A percentile compares a stretch with the other conserved stretches of the same genome.
phyloP scores from a whole-genome alignment of 2,113 vertebrate genomes.

The Uria aalge region DNA sequence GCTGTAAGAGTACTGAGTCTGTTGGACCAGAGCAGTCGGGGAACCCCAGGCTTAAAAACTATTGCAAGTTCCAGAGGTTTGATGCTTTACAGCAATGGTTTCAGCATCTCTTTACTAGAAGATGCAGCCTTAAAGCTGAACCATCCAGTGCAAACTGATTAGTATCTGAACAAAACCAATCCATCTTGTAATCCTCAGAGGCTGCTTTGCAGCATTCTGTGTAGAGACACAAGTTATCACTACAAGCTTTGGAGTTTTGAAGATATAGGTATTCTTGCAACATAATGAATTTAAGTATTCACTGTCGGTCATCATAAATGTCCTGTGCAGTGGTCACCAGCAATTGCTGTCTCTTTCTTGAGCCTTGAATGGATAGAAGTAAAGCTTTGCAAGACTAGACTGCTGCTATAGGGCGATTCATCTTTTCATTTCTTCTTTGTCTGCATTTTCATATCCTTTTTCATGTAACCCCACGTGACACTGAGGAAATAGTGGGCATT shows the following conservation, averaged over 20 bases:
- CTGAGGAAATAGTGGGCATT: neutral
- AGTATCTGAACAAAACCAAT: neutral
- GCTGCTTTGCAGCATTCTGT: neutral
- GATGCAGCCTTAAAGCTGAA: neutral
- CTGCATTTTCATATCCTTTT: neutral
- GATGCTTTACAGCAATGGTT: neutral
- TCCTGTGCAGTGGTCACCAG: neutral
- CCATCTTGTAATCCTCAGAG: neutral
- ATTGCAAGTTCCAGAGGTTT: neutral
- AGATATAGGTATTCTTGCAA: neutral
- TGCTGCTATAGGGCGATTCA: neutral
- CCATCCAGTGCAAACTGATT: neutral
- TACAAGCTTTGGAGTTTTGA: neutral
- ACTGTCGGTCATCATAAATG: neutral
- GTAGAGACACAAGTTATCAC: neutral
- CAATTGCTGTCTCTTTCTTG: neutral
- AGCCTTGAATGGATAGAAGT: neutral
- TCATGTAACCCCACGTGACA: neutral
- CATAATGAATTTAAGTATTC: neutral
- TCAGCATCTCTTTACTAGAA: neutral
- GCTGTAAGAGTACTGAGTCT: neutral
- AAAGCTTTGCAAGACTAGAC: neutral
- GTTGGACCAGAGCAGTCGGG: neutral
- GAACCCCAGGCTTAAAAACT: neutral
- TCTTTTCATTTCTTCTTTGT: neutral